Conservation (phyloP, 2,888 invertebrate genomes). For the Glaucopsyche alexis region DNA sequence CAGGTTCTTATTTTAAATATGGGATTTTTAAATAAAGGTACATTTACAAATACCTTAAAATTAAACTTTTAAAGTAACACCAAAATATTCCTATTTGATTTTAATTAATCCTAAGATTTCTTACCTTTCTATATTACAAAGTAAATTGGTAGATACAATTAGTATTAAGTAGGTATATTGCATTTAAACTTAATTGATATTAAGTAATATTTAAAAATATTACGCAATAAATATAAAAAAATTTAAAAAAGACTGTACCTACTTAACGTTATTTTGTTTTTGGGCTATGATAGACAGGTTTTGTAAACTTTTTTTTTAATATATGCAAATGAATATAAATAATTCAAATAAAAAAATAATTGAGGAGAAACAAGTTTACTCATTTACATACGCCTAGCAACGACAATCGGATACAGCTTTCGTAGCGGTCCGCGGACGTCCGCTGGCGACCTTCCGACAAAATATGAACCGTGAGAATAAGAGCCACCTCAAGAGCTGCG, state of each 20-base stretch:
- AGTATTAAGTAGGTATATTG: too few species aligned
- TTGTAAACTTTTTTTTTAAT: conserved; percentile 1
- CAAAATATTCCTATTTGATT: too few species aligned
- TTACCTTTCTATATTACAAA: too few species aligned
- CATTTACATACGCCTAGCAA: conserved; percentile 18
- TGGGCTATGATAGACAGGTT: neutral
- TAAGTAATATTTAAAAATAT: neutral
- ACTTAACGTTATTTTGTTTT: neutral
- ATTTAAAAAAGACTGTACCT: neutral
- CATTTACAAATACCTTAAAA: neutral
- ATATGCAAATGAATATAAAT: neutral
- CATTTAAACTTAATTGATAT: too few species aligned
- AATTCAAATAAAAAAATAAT: neutral
- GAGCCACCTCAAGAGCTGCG: neutral
- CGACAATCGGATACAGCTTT: conserved; percentile 23
- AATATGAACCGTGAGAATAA: conserved; percentile 27
- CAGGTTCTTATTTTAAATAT: conserved; percentile 24
- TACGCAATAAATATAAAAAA: neutral
- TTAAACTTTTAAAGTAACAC: too few species aligned
- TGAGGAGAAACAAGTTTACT: conserved; percentile 4
- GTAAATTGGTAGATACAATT: too few species aligned
- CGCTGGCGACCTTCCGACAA: conserved; percentile 16
- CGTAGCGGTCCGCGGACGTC: conserved; percentile 26
- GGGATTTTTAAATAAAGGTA: neutral
- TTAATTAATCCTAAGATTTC: too few species aligned